Evolutionary conservation across 2,888 invertebrate species (phyloP).

Genomic region (Ctena decussata): DNA sequence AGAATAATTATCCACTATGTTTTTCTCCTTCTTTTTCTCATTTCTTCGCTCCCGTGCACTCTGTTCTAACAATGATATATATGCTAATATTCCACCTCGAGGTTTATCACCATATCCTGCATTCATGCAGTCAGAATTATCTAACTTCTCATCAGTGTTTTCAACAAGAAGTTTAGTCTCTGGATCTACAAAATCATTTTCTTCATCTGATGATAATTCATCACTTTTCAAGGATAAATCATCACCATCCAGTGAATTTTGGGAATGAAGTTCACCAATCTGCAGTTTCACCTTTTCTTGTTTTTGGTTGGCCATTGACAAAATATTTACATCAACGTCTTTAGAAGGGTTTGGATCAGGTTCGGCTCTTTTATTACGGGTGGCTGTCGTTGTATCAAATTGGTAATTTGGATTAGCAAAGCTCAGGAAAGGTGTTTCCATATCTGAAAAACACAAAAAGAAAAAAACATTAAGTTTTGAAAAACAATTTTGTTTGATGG

Average conservation of each 20-base stretch:
- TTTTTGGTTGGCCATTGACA: slow-evolving; percentile 70
- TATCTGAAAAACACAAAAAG: slow-evolving; percentile 90
- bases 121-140: slow-evolving; percentile 64
- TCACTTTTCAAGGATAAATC: slow-evolving; percentile 65
- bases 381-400: slow-evolving; percentile 86
- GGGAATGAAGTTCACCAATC: slow-evolving; percentile 41
- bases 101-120: slow-evolving; percentile 61
- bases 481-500: too few relatives aligned
- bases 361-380: slow-evolving; percentile 71
- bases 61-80: slow-evolving; percentile 84
- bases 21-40: slow-evolving; percentile 65
- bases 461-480: too few relatives aligned
- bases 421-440: slow-evolving; percentile 92
- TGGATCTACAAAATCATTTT: slow-evolving; percentile 70
- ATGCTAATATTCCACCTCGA: slow-evolving; percentile 82
- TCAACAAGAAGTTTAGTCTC: slow-evolving; percentile 55
- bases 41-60: slow-evolving; percentile 74
- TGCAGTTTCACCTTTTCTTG: slow-evolving; percentile 55
- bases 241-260: slow-evolving; percentile 63
- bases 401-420: slow-evolving; percentile 97
- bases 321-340: slow-evolving; percentile 66
- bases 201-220: slow-evolving; percentile 72
- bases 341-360: slow-evolving; percentile 33
- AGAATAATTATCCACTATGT: slow-evolving; percentile 46
- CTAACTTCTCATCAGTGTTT: slow-evolving; percentile 63